Evolutionary conservation across 2,888 invertebrate species (phyloP).

Genomic region (Cephus pulcher): DNA sequence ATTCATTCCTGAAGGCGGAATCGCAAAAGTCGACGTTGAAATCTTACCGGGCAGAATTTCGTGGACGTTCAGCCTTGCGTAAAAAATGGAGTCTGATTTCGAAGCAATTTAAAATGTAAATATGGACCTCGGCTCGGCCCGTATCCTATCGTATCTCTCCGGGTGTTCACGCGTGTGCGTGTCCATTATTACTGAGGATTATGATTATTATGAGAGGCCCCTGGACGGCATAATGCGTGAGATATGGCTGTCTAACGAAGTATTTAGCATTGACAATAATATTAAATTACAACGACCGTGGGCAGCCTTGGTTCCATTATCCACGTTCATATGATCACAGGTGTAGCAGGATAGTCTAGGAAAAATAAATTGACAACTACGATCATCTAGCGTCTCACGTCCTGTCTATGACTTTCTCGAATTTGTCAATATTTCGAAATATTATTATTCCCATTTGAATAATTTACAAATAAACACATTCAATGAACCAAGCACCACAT

Average conservation of each 20-base stretch:
- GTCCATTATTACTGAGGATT: constrained; percentile 18
- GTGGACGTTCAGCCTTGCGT: constrained; percentile 14
- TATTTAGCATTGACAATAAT: constrained; percentile 44
- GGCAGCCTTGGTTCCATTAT: not conserved
- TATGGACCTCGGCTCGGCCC: constrained; percentile 27
- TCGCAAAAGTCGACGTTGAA: not conserved
- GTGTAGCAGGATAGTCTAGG: not conserved
- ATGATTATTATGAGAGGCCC: constrained; percentile 29
- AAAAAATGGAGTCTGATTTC: constrained; percentile 35
- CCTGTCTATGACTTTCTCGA: not conserved
- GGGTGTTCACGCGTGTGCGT: constrained; percentile 6
- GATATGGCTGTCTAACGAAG: constrained; percentile 44
- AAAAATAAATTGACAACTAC: not conserved
- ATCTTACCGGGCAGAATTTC: not conserved
- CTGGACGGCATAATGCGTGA: constrained; percentile 33
- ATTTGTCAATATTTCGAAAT: not conserved
- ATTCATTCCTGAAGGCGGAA: not conserved
- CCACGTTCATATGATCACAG: not conserved
- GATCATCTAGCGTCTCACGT: not conserved
- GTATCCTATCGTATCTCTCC: constrained; percentile 13
- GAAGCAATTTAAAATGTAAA: constrained; percentile 45
- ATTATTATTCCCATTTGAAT: not conserved
- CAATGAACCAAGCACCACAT: not conserved
- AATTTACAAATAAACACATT: not conserved
- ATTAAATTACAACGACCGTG: constrained; percentile 35